phyloP scores from a whole-genome alignment of 2,113 vertebrate species.

The Dryoscopus gambensis region DNA sequence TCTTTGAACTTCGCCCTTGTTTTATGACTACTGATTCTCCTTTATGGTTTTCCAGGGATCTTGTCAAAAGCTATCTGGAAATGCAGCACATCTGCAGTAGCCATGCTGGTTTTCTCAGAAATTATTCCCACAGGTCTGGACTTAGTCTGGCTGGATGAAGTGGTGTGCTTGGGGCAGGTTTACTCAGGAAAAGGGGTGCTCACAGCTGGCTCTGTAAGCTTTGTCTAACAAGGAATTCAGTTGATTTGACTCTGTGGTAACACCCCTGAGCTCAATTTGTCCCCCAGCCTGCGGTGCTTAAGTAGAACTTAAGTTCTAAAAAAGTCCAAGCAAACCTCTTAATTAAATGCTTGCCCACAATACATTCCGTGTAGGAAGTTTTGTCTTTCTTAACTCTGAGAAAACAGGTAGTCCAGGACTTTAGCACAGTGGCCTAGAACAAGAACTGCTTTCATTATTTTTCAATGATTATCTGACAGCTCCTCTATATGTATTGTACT shows the following conservation, averaged over 20 bases:
- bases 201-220: neutral
- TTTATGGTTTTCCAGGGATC: constrained; percentile 27
- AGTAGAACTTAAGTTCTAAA: neutral
- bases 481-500: neutral
- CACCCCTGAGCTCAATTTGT: neutral
- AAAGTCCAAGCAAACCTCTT: neutral
- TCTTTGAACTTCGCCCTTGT: constrained; percentile 4
- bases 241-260: neutral
- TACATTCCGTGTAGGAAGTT: neutral
- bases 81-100: neutral
- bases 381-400: neutral
- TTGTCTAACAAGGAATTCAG: neutral
- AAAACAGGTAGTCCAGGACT: neutral
- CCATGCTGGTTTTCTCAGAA: neutral
- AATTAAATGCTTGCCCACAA: neutral
- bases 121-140: neutral
- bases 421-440: neutral
- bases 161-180: neutral
- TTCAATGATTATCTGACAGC: neutral
- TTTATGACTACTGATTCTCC: constrained; percentile 33
- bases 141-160: neutral
- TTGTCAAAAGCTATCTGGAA: constrained; percentile 13
- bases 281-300: neutral
- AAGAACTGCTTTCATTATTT: neutral
- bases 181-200: neutral